Evolutionary conservation across 2,888 invertebrate species (phyloP).

Genomic region (Sycophila texana): DNA sequence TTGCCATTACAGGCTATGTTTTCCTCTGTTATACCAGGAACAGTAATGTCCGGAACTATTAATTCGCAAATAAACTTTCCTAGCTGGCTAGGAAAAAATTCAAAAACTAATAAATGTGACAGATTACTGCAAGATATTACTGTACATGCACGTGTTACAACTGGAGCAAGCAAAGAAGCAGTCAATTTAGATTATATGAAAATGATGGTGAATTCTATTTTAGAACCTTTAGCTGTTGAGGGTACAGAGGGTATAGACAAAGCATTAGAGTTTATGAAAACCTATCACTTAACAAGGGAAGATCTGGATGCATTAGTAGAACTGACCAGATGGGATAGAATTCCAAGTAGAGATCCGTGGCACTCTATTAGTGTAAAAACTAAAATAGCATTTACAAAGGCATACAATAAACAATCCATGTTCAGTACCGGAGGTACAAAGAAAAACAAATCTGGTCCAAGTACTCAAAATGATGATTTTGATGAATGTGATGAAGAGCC

Average conservation of each 20-base stretch:
- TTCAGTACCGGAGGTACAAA: conserved; percentile 80
- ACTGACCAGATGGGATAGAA: conserved; percentile 88
- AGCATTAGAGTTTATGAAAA: conserved; percentile 85
- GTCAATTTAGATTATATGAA: conserved; percentile 93
- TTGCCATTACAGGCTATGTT: conserved; percentile 92
- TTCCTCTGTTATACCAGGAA: conserved; percentile 93
- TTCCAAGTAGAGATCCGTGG: conserved; percentile 85
- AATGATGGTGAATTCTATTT: conserved; percentile 84
- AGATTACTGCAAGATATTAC: conserved; percentile 72
- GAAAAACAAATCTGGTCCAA: conserved; percentile 77
- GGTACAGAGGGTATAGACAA: conserved; percentile 84
- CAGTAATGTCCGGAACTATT: conserved; percentile 88
- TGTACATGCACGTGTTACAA: conserved; percentile 67
- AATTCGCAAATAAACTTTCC: conserved; percentile 92
- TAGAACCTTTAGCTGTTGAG: conserved; percentile 84
- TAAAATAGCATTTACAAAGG: conserved; percentile 94
- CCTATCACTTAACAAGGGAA: conserved; percentile 92
- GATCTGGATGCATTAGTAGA: conserved; percentile 94
- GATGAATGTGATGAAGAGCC: conserved; percentile 75
- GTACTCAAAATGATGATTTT: conserved; percentile 79
- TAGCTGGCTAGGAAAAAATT: conserved; percentile 97
- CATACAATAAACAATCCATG: conserved; percentile 90
- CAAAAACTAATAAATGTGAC: conserved; percentile 87
- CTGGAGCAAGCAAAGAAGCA: conserved; percentile 82
- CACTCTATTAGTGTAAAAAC: conserved; percentile 86